These are phyloP conservation scores for Ditylenchus dipsaci DNA, from an alignment of 1,140 invertebrate genomes.

Conservation along the genomic window DNA sequence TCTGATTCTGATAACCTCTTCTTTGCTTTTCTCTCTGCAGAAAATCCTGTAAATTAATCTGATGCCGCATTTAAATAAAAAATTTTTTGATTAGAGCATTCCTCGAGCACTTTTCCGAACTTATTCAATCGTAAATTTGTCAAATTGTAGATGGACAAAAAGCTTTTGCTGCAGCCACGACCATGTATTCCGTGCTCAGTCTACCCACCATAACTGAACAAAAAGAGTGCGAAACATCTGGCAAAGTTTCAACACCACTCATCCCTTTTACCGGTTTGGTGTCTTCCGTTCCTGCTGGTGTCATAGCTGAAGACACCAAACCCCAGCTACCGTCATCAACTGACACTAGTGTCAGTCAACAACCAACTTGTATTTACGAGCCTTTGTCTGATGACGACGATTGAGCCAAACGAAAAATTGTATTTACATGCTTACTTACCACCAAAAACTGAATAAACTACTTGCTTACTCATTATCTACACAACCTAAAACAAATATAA, in stretches of 20 bases:
- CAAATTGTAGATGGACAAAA: background rate
- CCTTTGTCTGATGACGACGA: constrained; percentile 25
- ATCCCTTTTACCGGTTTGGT: background rate
- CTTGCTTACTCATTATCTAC: no score
- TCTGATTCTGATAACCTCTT: no score
- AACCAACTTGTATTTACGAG: constrained; percentile 20
- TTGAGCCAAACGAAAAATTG: background rate
- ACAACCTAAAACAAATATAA: no score
- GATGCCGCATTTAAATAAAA: no score
- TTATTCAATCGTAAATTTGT: background rate
- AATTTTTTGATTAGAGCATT: no score
- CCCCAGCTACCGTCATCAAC: background rate
- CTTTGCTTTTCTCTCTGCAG: no score
- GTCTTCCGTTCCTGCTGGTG: background rate
- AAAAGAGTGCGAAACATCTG: background rate
- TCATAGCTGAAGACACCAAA: background rate
- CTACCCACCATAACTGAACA: background rate
- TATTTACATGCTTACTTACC: no score
- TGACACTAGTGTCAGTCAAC: background rate
- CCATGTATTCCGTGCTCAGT: background rate
- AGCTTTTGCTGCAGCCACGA: background rate
- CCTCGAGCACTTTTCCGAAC: no score
- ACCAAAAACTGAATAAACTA: no score
- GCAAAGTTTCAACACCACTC: background rate
- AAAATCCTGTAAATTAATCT: no score